phyloP scores from a whole-genome alignment of 2,888 invertebrate genomes.

The Drosophila dives region DNA sequence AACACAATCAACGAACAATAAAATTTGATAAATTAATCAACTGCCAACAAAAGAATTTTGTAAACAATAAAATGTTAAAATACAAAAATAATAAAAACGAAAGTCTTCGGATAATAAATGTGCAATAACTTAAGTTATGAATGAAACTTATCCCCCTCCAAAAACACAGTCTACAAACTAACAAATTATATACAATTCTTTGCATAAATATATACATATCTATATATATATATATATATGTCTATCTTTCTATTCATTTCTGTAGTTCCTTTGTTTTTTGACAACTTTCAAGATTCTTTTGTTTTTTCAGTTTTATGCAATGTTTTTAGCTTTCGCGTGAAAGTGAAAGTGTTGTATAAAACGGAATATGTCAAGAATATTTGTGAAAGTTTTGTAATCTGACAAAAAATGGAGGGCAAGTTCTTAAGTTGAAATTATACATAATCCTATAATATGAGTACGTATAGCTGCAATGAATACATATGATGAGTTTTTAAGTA shows the following conservation, averaged over 20 bases:
- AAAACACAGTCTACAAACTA: slow-evolving; percentile 34
- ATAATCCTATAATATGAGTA: slow-evolving; percentile 19
- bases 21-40: slow-evolving; percentile 31
- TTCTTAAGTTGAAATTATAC: slow-evolving; percentile 28
- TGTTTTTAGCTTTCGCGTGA: slow-evolving; percentile 62
- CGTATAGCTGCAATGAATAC: slow-evolving; percentile 30
- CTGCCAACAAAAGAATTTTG: slow-evolving; percentile 60
- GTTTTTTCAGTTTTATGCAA: slow-evolving; percentile 63
- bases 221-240: neutral
- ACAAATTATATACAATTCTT: slow-evolving; percentile 20
- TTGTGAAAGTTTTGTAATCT: slow-evolving; percentile 57
- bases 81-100: slow-evolving; percentile 35
- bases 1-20: slow-evolving; percentile 74
- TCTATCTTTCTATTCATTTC: slow-evolving; percentile 31
- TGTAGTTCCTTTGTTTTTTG: slow-evolving; percentile 38
- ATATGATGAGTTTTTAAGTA: slow-evolving; percentile 45
- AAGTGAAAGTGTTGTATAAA: slow-evolving; percentile 69
- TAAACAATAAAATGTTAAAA: slow-evolving; percentile 8
- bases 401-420: neutral
- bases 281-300: slow-evolving; percentile 39
- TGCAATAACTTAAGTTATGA: slow-evolving; percentile 57
- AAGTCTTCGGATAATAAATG: slow-evolving; percentile 63
- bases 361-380: slow-evolving; percentile 56
- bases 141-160: slow-evolving; percentile 26
- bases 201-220: slow-evolving; percentile 20